phyloP scores from a whole-genome alignment of 1,140 invertebrate genomes.

The Charaxes varanes region DNA sequence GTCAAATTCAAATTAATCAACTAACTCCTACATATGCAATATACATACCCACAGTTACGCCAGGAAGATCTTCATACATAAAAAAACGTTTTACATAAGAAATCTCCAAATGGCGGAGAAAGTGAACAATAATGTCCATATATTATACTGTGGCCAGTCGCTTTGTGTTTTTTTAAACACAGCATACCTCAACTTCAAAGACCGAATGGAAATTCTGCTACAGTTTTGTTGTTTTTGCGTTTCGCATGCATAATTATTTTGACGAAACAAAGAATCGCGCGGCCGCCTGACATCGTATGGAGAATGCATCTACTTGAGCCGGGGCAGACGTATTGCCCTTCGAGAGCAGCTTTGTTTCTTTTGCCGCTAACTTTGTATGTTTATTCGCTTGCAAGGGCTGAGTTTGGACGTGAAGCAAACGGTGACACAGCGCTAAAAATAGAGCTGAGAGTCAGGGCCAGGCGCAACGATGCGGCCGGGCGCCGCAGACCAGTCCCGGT shows the following conservation, averaged over 20 bases:
- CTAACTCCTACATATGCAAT: too few species aligned
- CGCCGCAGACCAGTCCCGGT: slow-evolving; percentile 45
- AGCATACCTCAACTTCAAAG: slow-evolving; percentile 3
- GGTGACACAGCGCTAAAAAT: slow-evolving; percentile 72
- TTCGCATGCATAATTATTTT: slow-evolving; percentile 17
- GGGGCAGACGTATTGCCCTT: slow-evolving; percentile 21
- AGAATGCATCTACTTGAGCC: slow-evolving; percentile 16
- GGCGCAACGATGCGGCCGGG: slow-evolving; percentile 30
- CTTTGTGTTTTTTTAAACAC: slow-evolving; percentile 6
- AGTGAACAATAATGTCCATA: background rate
- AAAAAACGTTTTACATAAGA: slow-evolving; percentile 4
- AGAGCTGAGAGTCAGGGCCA: slow-evolving; percentile 50
- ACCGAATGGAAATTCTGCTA: slow-evolving; percentile 10
- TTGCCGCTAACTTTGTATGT: slow-evolving; percentile 31
- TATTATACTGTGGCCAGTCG: background rate
- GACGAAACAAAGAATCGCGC: slow-evolving; percentile 17
- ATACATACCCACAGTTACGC: too few species aligned
- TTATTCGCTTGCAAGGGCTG: slow-evolving; percentile 39
- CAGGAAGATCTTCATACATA: too few species aligned
- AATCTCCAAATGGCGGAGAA: slow-evolving; percentile 9
- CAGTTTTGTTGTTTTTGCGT: slow-evolving; percentile 14
- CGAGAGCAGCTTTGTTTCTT: slow-evolving; percentile 24
- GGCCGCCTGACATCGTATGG: slow-evolving; percentile 13
- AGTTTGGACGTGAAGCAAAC: slow-evolving; percentile 42
- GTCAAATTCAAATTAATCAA: too few species aligned